Conservation (phyloP, 1,140 invertebrate genomes). For the Lineus longissimus region DNA sequence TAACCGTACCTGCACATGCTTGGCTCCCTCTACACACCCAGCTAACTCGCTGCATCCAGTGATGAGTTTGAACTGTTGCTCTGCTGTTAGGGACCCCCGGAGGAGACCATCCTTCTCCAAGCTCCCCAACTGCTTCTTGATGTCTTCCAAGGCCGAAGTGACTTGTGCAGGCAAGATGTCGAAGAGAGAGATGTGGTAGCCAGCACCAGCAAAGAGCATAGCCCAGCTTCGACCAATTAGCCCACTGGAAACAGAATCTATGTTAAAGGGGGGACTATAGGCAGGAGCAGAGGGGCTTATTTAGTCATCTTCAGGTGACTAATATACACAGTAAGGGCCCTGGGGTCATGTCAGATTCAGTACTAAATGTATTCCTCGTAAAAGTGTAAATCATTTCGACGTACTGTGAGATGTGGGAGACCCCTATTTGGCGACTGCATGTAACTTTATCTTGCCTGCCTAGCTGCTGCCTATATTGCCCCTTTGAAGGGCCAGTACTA, state of each 20-base stretch:
- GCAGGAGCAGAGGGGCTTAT: no score
- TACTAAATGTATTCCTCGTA: no score
- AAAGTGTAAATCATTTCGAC: no score
- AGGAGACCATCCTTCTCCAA: slow-evolving; percentile 64
- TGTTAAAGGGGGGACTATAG: no score
- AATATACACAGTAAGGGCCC: no score
- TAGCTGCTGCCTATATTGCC: no score
- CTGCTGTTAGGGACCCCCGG: slow-evolving; percentile 67
- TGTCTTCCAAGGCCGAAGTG: slow-evolving; percentile 65
- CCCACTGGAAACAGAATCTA: slow-evolving; percentile 62
- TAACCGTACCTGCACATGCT: slow-evolving; percentile 65
- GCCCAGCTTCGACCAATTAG: slow-evolving; percentile 91
- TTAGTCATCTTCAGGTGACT: no score
- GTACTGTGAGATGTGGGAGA: no score
- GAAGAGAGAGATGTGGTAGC: slow-evolving; percentile 80
- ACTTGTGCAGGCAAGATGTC: slow-evolving; percentile 77
- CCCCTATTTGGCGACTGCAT: no score
- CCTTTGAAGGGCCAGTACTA: no score
- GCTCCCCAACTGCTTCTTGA: slow-evolving; percentile 67
- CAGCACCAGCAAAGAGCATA: slow-evolving; percentile 90
- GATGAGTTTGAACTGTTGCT: slow-evolving; percentile 74
- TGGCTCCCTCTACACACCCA: slow-evolving; percentile 62
- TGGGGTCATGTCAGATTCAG: no score
- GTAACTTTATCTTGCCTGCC: no score
- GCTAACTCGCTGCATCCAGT: slow-evolving; percentile 40